Evolutionary conservation across 2,113 vertebrate genomes (phyloP).

Genomic region (Rynchops niger): DNA sequence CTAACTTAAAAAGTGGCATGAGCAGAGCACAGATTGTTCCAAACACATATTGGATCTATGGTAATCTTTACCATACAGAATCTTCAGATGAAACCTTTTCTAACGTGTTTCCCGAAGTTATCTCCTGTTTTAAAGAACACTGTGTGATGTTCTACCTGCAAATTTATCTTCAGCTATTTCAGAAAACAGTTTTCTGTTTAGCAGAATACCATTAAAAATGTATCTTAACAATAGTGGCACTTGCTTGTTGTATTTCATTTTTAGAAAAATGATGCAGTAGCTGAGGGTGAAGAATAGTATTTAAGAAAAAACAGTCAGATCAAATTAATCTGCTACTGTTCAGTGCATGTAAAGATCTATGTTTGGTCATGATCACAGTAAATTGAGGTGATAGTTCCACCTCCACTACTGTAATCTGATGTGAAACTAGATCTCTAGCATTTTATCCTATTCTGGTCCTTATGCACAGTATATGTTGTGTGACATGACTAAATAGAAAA

Average conservation of each 20-base stretch:
- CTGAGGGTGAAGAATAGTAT: not conserved
- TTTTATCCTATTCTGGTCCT: not conserved
- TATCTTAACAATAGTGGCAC: not conserved
- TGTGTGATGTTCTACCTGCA: not conserved
- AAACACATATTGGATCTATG: not conserved
- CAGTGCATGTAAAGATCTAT: not conserved
- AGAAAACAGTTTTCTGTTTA: not conserved
- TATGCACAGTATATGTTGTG: not conserved
- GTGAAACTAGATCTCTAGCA: not conserved
- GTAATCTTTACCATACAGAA: not conserved
- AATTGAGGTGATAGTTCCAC: not conserved
- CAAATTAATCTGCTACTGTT: not conserved
- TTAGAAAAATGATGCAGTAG: not conserved
- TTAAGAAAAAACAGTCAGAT: not conserved
- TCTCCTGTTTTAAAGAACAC: not conserved
- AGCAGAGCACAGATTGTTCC: not conserved
- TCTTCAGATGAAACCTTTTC: not conserved
- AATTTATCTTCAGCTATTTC: not conserved
- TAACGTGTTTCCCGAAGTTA: not conserved
- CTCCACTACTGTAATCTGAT: not conserved
- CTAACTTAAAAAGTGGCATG: not conserved
- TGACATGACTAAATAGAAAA: not conserved
- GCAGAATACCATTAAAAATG: not conserved
- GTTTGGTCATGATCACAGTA: not conserved
- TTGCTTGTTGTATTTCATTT: not conserved